Base-by-base conservation (phyloP, 2,113 vertebrate genomes). In the Anolis carolinensis region DNA sequence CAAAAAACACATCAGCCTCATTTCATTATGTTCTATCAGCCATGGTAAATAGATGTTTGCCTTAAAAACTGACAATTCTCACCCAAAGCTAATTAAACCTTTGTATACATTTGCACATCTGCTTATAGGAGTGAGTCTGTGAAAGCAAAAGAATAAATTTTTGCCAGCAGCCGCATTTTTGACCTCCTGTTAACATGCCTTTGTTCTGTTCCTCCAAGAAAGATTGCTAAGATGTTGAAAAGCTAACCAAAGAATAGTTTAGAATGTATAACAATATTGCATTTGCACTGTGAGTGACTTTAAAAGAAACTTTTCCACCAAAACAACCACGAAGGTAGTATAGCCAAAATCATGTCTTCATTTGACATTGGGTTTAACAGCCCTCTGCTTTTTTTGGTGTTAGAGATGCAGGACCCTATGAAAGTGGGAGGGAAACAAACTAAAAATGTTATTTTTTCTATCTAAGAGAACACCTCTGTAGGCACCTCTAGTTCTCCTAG, bases 41-140 rank as follows among this genome's bases (percentile, higher is more conserved):
- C 77, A 91, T 18, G 88, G 21, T 71, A 84, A 87, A 92, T 71
- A 73, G 9, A 4, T 84, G 48, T 83, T 88, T 90, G 87, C 84
- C 83, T 44, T 90, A 88, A 86, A 90, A 71, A 50, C 80, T 88
- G 87, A 16, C 59, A 81, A 32, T 79, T 88, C 72, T 89, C 36
- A 78, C 59, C 27, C 73, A 52, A 21, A 27, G 72, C 20, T 89
- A 90, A 90, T 87, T 89, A 93, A 91, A 92, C 39, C 48, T 90
- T 89, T 92, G 44, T 79, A 79, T 87, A 88, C 91, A 90, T 90
- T 88, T 0, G 0, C 78, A 85, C 75, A 73, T 86, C 59, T 82
- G 90, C 23, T 83, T 70, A 87, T 59, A 89, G 76, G 75, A n/a
- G 72, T 34, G 44, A 92, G 27, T 4, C 67, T 7, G 16, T n/a